Base-by-base conservation (phyloP, 1,140 invertebrate genomes). In the Drosophila sproati region DNA sequence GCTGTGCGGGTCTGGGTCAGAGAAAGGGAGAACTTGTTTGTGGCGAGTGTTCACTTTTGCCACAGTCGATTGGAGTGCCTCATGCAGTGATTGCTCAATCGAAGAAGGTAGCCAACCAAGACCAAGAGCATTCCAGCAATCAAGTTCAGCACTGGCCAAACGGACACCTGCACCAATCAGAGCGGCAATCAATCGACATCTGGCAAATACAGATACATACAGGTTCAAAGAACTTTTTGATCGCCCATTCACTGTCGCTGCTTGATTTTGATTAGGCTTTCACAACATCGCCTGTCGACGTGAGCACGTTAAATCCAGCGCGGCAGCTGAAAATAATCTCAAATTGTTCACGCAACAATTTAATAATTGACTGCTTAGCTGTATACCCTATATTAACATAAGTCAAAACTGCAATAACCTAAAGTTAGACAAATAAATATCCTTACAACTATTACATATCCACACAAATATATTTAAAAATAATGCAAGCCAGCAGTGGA, bases 11-110 rank as follows among this genome's bases (percentile, higher is more conserved):
- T 87, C 78, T 86, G 82, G 82, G 82, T 87, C 82, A 86, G 82
- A 82, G 82, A 86, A 86, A 86, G 82, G 82, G 78, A 86, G 82
- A 87, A 87, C 78, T 66, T 48, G 68, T 75, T 73, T 57, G 57
- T 69, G 50, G 57, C 34, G 10, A 69, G 68, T 67, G 69, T 67
- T 80, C 81, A 85, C 81, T 85, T 85, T 85, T 85, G 66, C 62
- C 63, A 70, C 60, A 75, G 67, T 50, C 74, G 57, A 52, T 66
- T 10, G 12, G 43, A 70, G n/a, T 5, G 69, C 48, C 54, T 51
- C 75, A 51, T 59, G 47, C 60, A 61, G 43, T 74, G 59, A 74
- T 69, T 69, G 75, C 71, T 74, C 54, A 78, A 77, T 80, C 64
- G 47, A 80, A 47, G 35, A 59, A 54, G 72, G 73, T 51, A 62